phyloP scores from a whole-genome alignment of 2,888 invertebrate genomes.

The Allacma fusca region DNA sequence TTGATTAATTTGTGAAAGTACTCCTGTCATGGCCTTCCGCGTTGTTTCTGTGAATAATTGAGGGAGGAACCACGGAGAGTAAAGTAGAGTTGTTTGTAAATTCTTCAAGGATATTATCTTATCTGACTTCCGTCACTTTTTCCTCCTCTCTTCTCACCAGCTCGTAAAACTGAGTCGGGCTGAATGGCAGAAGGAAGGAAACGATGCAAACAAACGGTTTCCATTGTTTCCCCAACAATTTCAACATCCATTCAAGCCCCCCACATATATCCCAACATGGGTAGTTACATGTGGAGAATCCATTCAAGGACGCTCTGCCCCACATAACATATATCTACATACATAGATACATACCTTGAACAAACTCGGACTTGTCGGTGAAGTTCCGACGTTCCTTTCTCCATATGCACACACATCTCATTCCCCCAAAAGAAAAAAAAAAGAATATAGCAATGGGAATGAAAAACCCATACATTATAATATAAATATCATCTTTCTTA shows the following conservation, averaged over 20 bases:
- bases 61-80: not conserved
- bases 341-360: too few relatives aligned
- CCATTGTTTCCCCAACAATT: conserved; percentile 13
- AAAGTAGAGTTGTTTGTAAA: not conserved
- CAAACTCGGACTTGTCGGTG: too few relatives aligned
- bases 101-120: conserved; percentile 22
- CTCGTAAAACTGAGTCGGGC: not conserved
- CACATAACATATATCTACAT: too few relatives aligned
- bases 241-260: not conserved
- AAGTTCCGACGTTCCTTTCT: too few relatives aligned
- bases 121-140: conserved; percentile 22
- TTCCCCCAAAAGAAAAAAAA: too few relatives aligned
- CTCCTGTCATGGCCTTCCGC: too few relatives aligned
- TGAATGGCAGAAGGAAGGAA: not conserved
- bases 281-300: too few relatives aligned
- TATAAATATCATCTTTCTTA: not conserved
- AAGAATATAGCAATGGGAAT: too few relatives aligned
- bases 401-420: too few relatives aligned
- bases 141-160: not conserved
- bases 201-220: not conserved
- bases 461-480: conserved; percentile 1
- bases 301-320: too few relatives aligned
- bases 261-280: too few relatives aligned
- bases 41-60: not conserved
- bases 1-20: too few relatives aligned